A percentile compares a stretch with the other conserved stretches of the same genome.
phyloP scores from a whole-genome alignment of 2,888 invertebrate genomes.

The Monochamus alternatus region DNA sequence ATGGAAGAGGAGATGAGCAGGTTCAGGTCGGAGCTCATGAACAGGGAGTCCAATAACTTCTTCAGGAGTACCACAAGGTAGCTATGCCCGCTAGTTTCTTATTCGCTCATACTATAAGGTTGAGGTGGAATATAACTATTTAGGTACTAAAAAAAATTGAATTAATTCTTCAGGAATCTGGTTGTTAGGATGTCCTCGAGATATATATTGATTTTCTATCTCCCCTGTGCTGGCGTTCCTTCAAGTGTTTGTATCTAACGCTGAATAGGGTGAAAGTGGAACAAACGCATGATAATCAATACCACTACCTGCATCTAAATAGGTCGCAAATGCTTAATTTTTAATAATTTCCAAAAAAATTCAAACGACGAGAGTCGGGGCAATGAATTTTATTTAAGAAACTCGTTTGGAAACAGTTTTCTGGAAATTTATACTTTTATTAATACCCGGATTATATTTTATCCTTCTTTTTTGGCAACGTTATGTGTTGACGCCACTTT shows the following conservation, averaged over 20 bases:
- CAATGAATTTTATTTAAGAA: no score
- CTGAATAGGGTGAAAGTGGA: conserved; percentile 20
- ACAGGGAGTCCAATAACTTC: conserved; percentile 92
- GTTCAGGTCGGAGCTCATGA: conserved; percentile 94
- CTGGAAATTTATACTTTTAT: no score
- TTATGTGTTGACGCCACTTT: neutral
- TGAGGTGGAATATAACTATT: conserved; percentile 25
- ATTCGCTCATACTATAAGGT: conserved; percentile 16
- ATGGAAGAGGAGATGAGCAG: conserved; percentile 99
- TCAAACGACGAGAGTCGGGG: no score
- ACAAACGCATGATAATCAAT: neutral
- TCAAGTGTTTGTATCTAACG: conserved; percentile 30
- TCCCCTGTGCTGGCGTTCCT: neutral
- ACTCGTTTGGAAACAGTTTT: no score
- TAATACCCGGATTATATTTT: no score
- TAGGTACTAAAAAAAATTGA: neutral
- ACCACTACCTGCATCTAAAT: neutral
- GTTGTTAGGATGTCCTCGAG: conserved; percentile 15
- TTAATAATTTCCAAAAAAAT: neutral
- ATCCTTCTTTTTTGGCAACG: neutral
- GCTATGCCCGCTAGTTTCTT: conserved; percentile 50
- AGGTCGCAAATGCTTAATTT: neutral
- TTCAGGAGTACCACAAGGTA: conserved; percentile 93
- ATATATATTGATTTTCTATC: conserved; percentile 24
- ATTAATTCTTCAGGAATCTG: neutral